Conservation (phyloP, 2,888 invertebrate species). For the Agrotis puta region DNA sequence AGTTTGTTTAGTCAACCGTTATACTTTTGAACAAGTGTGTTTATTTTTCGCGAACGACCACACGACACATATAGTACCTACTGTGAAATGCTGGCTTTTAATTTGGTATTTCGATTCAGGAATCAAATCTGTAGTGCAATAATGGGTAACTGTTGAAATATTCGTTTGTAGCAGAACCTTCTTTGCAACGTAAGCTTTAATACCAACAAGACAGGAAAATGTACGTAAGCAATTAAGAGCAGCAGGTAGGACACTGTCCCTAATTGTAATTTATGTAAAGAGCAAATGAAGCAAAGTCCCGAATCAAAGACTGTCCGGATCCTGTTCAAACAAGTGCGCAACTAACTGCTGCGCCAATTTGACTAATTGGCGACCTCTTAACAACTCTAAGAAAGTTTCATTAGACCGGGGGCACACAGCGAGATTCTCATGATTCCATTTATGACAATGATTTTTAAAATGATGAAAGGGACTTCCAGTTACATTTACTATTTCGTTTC, state of each 20-base stretch:
- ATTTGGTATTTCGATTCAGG: background rate
- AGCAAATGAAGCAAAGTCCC: slow-evolving; percentile 59
- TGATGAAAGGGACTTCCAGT: too few relatives aligned
- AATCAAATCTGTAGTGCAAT: too few relatives aligned
- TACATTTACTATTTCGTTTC: too few relatives aligned
- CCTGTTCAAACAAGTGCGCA: slow-evolving; percentile 69
- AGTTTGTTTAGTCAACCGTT: slow-evolving; percentile 8
- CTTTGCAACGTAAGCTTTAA: slow-evolving; percentile 21
- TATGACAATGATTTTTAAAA: background rate
- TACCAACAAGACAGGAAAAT: slow-evolving; percentile 46
- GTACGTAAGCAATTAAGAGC: slow-evolving; percentile 44
- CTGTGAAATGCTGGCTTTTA: background rate
- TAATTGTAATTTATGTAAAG: slow-evolving; percentile 68
- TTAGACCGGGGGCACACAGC: slow-evolving; percentile 54
- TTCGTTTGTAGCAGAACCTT: slow-evolving; percentile 16
- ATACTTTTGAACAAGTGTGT: background rate
- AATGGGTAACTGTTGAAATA: background rate
- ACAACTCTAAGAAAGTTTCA: slow-evolving; percentile 73
- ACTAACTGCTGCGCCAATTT: slow-evolving; percentile 74
- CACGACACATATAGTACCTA: background rate
- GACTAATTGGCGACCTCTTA: slow-evolving; percentile 78
- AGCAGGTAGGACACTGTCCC: slow-evolving; percentile 60
- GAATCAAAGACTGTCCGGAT: slow-evolving; percentile 67
- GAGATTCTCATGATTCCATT: background rate
- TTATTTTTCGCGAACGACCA: background rate